Evolutionary conservation across 2,888 invertebrate genomes (phyloP).

Genomic region (Gryllus longicercus): DNA sequence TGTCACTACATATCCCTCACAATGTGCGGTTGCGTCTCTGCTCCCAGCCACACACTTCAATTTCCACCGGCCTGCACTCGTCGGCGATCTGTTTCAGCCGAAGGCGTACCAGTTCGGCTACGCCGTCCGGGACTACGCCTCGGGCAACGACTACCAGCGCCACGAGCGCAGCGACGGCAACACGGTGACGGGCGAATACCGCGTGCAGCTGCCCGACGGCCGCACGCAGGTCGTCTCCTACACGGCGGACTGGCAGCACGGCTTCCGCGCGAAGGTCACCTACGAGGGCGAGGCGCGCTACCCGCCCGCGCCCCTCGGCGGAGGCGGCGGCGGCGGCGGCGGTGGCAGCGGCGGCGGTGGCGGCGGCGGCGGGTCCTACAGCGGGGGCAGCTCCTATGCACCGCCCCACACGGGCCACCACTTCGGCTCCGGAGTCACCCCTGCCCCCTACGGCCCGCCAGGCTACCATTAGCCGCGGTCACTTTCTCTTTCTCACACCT

Average conservation of each 20-base stretch:
- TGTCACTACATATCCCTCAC: too few species aligned
- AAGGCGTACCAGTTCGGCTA: constrained; percentile 37
- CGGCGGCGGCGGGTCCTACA: background rate
- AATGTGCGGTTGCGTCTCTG: too few species aligned
- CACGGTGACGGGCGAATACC: constrained; percentile 78
- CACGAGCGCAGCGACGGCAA: constrained; percentile 67
- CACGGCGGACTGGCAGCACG: constrained; percentile 84
- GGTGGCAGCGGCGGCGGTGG: constrained; percentile 39
- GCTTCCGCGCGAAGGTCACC: constrained; percentile 83
- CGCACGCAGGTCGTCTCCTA: constrained; percentile 73
- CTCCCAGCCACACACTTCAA: too few species aligned
- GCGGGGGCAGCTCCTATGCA: constrained; percentile 19
- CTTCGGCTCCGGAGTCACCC: background rate
- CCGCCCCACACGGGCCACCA: constrained; percentile 19
- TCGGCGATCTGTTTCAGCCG: constrained; percentile 31
- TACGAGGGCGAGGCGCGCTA: constrained; percentile 69
- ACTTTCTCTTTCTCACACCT: too few species aligned
- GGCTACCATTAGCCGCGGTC: too few species aligned
- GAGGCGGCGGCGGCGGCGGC: constrained; percentile 59
- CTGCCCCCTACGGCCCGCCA: background rate
- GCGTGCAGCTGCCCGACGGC: constrained; percentile 79
- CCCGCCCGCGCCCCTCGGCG: constrained; percentile 39
- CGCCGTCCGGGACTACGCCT: constrained; percentile 35
- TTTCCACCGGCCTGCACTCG: background rate
- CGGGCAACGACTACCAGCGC: constrained; percentile 35